Conservation (phyloP, 2,113 vertebrate genomes). For the Caretta caretta region DNA sequence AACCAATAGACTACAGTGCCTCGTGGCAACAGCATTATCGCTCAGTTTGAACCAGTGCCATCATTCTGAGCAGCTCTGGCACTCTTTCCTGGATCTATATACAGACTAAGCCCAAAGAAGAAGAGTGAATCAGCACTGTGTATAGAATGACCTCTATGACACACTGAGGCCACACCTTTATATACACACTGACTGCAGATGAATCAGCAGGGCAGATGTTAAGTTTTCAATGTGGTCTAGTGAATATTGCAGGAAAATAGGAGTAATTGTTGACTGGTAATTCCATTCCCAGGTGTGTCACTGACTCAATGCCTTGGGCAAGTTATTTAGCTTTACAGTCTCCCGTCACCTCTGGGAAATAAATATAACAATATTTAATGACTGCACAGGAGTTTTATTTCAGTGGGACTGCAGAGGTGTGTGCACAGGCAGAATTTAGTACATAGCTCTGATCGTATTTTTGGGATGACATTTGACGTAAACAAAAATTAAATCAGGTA, state of each 20-base stretch:
- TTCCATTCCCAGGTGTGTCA: neutral
- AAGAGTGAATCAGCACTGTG: slow-evolving; percentile 24
- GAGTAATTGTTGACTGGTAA: neutral
- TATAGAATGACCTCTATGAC: slow-evolving; percentile 20
- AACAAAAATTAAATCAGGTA: slow-evolving; percentile 54
- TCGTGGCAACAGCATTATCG: neutral
- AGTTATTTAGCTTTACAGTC: slow-evolving; percentile 39
- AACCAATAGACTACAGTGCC: neutral
- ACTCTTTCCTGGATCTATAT: neutral
- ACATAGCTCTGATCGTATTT: neutral
- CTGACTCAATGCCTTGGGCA: slow-evolving; percentile 33
- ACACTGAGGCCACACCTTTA: neutral
- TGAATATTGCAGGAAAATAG: slow-evolving; percentile 25
- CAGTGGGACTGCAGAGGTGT: neutral
- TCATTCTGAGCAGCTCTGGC: neutral
- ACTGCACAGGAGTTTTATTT: neutral
- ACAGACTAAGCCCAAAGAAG: neutral
- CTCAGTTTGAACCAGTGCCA: slow-evolving; percentile 39
- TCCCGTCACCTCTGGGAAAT: slow-evolving; percentile 34
- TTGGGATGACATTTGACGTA: slow-evolving; percentile 50
- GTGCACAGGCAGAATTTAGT: slow-evolving; percentile 33
- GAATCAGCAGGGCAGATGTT: slow-evolving; percentile 50
- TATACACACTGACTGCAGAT: neutral
- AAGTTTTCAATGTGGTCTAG: neutral
- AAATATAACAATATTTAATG: slow-evolving; percentile 36